Percentiles rank a stretch among this genome's conserved stretches.
These are phyloP conservation scores for Centruroides vittatus DNA, from an alignment of 1,140 invertebrate genomes.

Conservation along the genomic window DNA sequence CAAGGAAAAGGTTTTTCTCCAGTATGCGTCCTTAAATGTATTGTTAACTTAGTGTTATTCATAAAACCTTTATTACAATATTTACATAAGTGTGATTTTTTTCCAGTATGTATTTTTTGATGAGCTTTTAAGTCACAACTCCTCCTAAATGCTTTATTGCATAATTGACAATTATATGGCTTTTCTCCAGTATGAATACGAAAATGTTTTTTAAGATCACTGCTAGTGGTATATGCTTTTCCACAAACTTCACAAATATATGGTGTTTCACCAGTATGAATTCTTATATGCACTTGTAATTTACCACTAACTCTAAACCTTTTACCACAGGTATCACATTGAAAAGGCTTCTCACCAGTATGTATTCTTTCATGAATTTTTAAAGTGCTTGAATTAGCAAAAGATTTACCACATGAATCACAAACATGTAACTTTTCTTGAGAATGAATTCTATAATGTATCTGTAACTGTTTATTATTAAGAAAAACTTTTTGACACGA, in stretches of 20 bases:
- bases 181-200: conserved; percentile 24
- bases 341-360: conserved; percentile 25
- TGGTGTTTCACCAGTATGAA: not conserved
- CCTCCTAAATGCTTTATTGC: not conserved
- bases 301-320: not conserved
- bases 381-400: conserved; percentile 35
- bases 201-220: conserved; percentile 51
- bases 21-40: not conserved
- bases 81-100: not conserved
- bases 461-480: not conserved
- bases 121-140: not conserved
- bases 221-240: conserved; percentile 44
- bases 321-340: not conserved
- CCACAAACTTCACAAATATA: conserved; percentile 26
- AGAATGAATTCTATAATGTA: conserved; percentile 18
- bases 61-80: not conserved
- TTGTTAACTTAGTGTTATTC: not conserved
- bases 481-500: conserved; percentile 27
- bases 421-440: conserved; percentile 38
- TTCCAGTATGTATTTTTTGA: not conserved
- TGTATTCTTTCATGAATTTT: conserved; percentile 61
- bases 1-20: not conserved
- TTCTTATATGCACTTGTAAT: not conserved
- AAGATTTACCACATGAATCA: conserved; percentile 74
- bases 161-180: not conserved